Conservation (phyloP, 2,113 vertebrate species). For the Sakesphorus luctuosus region DNA sequence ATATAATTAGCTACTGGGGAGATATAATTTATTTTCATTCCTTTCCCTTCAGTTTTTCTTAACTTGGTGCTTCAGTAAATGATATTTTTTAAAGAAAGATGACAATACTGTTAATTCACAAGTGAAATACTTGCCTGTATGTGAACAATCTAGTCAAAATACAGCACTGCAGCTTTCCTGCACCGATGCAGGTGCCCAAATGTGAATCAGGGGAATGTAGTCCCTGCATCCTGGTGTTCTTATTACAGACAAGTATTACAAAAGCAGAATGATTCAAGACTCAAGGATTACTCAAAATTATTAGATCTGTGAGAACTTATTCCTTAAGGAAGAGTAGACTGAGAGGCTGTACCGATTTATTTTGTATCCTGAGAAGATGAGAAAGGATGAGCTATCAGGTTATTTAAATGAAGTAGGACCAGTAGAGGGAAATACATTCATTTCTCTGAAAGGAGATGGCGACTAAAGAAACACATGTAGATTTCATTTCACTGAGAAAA, state of each 20-base stretch:
- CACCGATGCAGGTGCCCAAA: neutral
- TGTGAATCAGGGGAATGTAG: neutral
- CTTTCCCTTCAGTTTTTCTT: neutral
- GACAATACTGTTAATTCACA: neutral
- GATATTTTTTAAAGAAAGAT: neutral
- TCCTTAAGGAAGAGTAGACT: neutral
- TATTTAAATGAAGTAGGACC: neutral
- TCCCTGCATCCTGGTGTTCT: neutral
- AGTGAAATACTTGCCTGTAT: neutral
- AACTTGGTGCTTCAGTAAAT: neutral
- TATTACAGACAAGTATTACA: neutral
- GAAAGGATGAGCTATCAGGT: neutral
- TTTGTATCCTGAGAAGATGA: neutral
- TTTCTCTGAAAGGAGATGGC: neutral
- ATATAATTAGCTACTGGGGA: neutral
- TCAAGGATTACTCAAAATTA: neutral
- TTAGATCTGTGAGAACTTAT: neutral
- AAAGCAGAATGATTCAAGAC: neutral
- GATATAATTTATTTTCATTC: neutral
- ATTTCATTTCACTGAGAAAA: slow-evolving; percentile 13
- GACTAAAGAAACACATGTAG: neutral
- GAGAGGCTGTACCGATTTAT: neutral
- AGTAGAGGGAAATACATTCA: neutral
- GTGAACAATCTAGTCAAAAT: neutral
- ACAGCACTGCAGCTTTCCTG: neutral